Base-by-base conservation (phyloP, 23 tunicate species). In the Halocynthia roretzi region DNA sequence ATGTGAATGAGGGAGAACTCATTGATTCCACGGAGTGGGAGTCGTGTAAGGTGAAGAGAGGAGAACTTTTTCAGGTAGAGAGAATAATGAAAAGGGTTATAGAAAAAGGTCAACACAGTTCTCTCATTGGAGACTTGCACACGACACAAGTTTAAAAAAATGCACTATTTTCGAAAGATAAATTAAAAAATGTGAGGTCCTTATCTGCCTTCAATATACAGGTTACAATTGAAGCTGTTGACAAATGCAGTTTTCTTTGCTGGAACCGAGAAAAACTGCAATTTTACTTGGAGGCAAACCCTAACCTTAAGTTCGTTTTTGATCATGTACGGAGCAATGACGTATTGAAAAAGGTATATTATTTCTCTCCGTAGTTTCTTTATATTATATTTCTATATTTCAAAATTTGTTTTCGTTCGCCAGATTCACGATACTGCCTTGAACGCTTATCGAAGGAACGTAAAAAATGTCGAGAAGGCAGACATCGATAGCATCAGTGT, bases 1-100 rank as follows among this genome's bases (percentile, higher is more conserved):
- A 92, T 21, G 80, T 92, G 51, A 82, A 82, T 11, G 98, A 86
- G 19, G 79, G 65, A 52, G 84, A 92, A 77, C 53, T 92, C 55
- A 86, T 92, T 52, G 98, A 92, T 77, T 86, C 92, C 11, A 77
- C 75, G 5, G 98, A 92, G 53, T 92, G 98, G 98, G 84, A 86
- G 31, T 72, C 82, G 40, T 87, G 88, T 6, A 82, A 92, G 74
- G 22, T 82, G 70, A 64, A 67, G 49, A 82, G 98, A 7, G 98
- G 98, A 31, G 98, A 92, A 67, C 67, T 86, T 12, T 92, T 92
- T 74, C 98, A 92, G 85, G 98, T 92, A 70, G 2, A 44, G 15
- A 52, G 11, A 17, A 21, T 44, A 2, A 9, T 2, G 63, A 10
- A 15, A 49, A 72, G 12, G n/a, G 15, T 72, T 5, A 48, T 40